phyloP scores from a whole-genome alignment of 2,113 vertebrate species.

The Cyanoramphus novaezelandiae region DNA sequence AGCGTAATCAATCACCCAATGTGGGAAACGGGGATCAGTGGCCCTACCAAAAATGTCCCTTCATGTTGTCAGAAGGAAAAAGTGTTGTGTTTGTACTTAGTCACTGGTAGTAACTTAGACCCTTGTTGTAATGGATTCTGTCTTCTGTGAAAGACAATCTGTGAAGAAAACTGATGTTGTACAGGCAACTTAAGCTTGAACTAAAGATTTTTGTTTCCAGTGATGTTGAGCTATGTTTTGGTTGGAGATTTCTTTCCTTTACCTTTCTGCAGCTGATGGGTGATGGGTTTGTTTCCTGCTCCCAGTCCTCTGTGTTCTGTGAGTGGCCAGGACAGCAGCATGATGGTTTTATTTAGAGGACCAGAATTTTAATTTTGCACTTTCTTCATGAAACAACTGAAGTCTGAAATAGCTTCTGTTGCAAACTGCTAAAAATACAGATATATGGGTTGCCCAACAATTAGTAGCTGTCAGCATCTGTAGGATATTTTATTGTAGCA shows the following conservation, averaged over 20 bases:
- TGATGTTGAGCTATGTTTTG: not conserved
- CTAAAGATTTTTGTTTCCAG: not conserved
- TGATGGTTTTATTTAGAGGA: not conserved
- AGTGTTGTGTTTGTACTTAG: not conserved
- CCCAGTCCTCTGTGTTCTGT: not conserved
- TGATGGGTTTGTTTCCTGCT: not conserved
- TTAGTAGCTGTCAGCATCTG: not conserved
- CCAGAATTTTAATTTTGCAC: not conserved
- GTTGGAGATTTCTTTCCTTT: not conserved
- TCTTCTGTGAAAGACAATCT: not conserved
- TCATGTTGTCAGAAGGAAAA: not conserved
- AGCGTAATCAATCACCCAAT: constrained; percentile 73
- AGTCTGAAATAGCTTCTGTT: not conserved
- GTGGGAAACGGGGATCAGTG: constrained; percentile 53
- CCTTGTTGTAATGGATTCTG: not conserved
- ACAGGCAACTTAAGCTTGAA: not conserved
- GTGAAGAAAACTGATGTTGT: not conserved
- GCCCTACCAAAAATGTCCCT: constrained; percentile 2
- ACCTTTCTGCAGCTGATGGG: not conserved
- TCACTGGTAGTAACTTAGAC: not conserved
- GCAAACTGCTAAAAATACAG: not conserved
- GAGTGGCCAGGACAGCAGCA: not conserved
- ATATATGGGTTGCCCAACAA: not conserved
- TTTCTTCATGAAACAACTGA: not conserved
- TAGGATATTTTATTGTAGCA: not conserved